Base-by-base conservation (phyloP, 2,113 vertebrate genomes). In the Pseudorasbora parva region DNA sequence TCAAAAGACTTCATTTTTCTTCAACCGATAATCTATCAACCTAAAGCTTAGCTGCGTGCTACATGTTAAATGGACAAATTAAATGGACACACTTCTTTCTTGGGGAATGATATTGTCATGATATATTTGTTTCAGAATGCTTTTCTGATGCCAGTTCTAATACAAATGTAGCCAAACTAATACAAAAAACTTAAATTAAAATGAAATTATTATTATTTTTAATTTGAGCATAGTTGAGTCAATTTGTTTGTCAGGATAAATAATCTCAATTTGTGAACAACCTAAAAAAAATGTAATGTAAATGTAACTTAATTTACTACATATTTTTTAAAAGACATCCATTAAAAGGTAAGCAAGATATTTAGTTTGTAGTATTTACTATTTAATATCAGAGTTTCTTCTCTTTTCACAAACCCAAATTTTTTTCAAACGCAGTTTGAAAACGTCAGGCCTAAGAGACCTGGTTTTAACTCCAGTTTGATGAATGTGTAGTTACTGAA, bases 1-100 rank as follows among this genome's bases (percentile, higher is more conserved):
- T 17, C 25, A 78, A 82, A 74, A 43, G 66, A 83, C 71, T 68
- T 83, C 19, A 66, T 73, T 83, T 79, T 51, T 23, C 49, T 25
- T n/a, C 47, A 15, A 23, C 75, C 15, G 56, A 45, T 72, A 78
- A 37, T 69, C 56, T 21, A 37, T 47, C 60, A 21, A n/a, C 47
- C 25, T 30, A 45, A 56, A 59, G 57, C 23, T 45, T 15, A n/a
- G 25, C 47, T 49, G 25, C 33, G 57, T 33, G 41, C 59, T 23
- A 78, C 33, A 69, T 41, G 19, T n/a, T 68, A 68, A 75, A 81
- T 72, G 54, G 23, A 12, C 54, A 77, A 30, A 77, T 77, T 77
- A 23, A 57, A 77, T 62, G 60, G 56, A 59, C 21, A 15, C 3
- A 23, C 7, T 23, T 49, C 6, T 73, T 78, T 78, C 56, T 45